Percentiles rank a stretch among this genome's conserved stretches.
Conservation (phyloP, 2,113 vertebrate genomes). For the Podarcis cretensis region DNA sequence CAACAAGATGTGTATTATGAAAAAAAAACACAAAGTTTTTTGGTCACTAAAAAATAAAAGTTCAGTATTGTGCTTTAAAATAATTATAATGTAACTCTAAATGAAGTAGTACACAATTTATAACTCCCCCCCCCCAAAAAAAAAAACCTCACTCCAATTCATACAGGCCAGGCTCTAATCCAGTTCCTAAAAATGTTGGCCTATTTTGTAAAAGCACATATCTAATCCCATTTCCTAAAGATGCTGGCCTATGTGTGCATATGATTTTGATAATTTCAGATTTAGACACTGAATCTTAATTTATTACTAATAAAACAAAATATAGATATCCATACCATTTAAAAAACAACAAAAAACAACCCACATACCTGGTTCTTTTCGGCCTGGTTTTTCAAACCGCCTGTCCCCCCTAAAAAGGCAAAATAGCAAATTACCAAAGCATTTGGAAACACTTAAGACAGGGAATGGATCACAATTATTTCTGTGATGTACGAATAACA, state of each 20-base stretch:
- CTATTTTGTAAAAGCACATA: not conserved
- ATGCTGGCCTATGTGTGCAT: not conserved
- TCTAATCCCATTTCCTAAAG: not conserved
- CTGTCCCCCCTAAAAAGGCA: slow-evolving; percentile 89
- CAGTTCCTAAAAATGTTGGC: not conserved
- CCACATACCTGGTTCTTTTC: slow-evolving; percentile 96
- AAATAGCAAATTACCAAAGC: slow-evolving; percentile 25
- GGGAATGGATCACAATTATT: slow-evolving; percentile 18
- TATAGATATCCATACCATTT: slow-evolving; percentile 24
- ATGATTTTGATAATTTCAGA: not conserved
- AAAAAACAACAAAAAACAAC: not conserved
- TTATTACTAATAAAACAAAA: not conserved
- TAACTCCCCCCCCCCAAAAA: not conserved
- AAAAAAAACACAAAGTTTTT: not conserved
- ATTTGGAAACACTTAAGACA: slow-evolving; percentile 65
- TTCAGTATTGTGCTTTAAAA: not conserved
- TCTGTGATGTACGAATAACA: not conserved
- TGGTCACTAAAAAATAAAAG: not conserved
- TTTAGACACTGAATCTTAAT: not conserved
- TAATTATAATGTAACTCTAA: not conserved
- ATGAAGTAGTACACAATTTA: not conserved
- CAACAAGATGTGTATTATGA: not conserved
- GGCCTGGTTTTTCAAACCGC: slow-evolving; percentile 98
- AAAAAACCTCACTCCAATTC: not conserved
- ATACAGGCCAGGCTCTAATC: not conserved